Percentiles rank a stretch among this genome's conserved stretches.
These are phyloP conservation scores for Hormiphora californensis DNA, from an alignment of 37 sponge, comb jelly and placozoan species.

Conservation along the genomic window DNA sequence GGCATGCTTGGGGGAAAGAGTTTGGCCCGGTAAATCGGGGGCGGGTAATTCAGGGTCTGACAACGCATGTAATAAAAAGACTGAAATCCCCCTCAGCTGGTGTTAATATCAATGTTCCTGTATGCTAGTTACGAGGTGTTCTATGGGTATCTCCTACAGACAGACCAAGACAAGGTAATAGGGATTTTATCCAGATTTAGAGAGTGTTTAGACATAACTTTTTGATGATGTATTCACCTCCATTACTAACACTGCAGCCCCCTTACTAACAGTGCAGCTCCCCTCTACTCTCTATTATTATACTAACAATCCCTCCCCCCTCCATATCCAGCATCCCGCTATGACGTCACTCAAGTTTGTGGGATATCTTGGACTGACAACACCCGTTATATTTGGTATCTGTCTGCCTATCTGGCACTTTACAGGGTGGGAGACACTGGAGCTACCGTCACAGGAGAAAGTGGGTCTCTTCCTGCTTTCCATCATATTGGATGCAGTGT, in stretches of 20 bases:
- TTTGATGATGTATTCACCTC: no score
- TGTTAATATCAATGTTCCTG: slow-evolving; percentile 30
- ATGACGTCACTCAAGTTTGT: slow-evolving; percentile 38
- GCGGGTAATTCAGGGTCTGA: no score
- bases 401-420: slow-evolving; percentile 36
- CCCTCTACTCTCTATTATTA: no score
- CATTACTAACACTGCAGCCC: no score
- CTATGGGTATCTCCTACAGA: slow-evolving; percentile 40
- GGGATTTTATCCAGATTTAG: no score
- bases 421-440: slow-evolving; percentile 39
- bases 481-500: not conserved
- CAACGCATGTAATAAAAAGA: no score
- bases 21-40: no score
- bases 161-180: slow-evolving; percentile 53
- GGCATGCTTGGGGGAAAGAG: no score
- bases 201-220: no score
- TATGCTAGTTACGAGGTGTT: slow-evolving; percentile 42
- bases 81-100: no score
- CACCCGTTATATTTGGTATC: slow-evolving; percentile 13
- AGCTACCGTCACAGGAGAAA: slow-evolving; percentile 1
- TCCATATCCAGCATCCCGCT: slow-evolving; percentile 42
- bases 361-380: slow-evolving; percentile 22
- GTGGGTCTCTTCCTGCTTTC: not conserved
- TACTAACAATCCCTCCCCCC: no score
- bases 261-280: no score